phyloP scores from a whole-genome alignment of 2,113 vertebrate species.

The Helogale parvula region DNA sequence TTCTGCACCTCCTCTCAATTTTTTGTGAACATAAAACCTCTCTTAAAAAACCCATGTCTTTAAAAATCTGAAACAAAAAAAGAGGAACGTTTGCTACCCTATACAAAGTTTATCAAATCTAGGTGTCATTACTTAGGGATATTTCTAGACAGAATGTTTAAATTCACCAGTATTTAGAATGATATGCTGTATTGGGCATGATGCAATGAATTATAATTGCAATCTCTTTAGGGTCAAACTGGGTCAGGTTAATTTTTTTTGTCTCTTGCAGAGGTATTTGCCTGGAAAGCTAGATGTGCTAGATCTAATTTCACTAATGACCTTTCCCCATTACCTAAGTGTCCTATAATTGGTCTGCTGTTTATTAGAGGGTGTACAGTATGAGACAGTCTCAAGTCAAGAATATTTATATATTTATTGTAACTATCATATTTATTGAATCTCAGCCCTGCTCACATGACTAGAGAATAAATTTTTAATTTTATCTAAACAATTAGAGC shows the following conservation, averaged over 20 bases:
- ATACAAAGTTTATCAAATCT: background rate
- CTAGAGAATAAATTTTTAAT: background rate
- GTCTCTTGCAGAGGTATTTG: slow-evolving; percentile 55
- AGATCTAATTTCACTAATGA: slow-evolving; percentile 63
- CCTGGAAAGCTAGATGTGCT: slow-evolving; percentile 55
- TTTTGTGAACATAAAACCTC: background rate
- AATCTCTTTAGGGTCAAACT: slow-evolving; percentile 56
- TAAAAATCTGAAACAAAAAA: background rate
- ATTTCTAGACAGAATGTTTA: background rate
- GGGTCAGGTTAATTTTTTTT: slow-evolving; percentile 1
- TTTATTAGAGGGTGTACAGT: slow-evolving; percentile 62
- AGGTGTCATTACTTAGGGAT: background rate
- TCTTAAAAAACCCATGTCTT: background rate
- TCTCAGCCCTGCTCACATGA: background rate
- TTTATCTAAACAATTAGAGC: slow-evolving; percentile 33
- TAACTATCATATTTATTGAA: background rate
- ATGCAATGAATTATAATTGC: slow-evolving; percentile 26
- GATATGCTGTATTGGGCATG: background rate
- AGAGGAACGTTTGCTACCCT: background rate
- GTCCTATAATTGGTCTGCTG: slow-evolving; percentile 64
- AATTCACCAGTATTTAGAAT: background rate
- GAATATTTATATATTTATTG: slow-evolving; percentile 25
- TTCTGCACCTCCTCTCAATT: background rate
- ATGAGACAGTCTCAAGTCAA: slow-evolving; percentile 58
- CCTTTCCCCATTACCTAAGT: slow-evolving; percentile 71